A percentile compares a stretch with the other conserved stretches of the same genome.
Evolutionary conservation across 2,113 vertebrate species (phyloP).

Genomic region (Sinosuthora webbiana): DNA sequence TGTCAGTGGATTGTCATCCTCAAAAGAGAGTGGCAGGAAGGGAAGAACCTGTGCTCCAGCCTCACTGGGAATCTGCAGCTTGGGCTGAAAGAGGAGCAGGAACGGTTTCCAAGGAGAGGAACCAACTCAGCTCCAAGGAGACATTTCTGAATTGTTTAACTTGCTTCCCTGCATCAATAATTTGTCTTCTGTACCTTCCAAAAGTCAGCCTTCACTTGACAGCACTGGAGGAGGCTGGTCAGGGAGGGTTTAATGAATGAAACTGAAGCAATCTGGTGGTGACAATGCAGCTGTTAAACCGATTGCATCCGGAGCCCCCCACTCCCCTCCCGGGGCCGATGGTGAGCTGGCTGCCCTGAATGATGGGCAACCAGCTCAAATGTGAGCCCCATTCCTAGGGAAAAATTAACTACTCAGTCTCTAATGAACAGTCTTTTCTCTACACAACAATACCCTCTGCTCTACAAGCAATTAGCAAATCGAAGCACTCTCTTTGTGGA

Average conservation of each 20-base stretch:
- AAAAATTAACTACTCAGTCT: slow-evolving; percentile 33
- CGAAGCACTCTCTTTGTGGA: slow-evolving; percentile 22
- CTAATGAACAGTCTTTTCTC: slow-evolving; percentile 34
- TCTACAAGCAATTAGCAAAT: slow-evolving; percentile 62
- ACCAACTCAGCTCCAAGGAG: background rate
- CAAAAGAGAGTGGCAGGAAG: background rate
- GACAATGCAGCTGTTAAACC: background rate
- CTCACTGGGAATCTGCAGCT: background rate
- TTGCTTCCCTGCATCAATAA: background rate
- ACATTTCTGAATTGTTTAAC: slow-evolving; percentile 8
- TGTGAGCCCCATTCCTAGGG: background rate
- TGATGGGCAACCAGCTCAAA: background rate
- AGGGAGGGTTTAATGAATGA: background rate
- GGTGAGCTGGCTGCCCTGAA: background rate
- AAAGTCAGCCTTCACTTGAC: background rate
- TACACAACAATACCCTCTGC: slow-evolving; percentile 4
- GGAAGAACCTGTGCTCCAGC: background rate
- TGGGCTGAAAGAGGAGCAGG: background rate
- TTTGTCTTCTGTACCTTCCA: background rate
- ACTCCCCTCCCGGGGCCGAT: background rate
- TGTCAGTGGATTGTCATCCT: background rate
- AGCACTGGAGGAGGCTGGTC: background rate
- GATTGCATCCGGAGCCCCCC: background rate
- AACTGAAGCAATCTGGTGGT: background rate
- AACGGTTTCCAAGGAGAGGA: slow-evolving; percentile 12